Base-by-base conservation (phyloP, 2,113 vertebrate species). In the Hystrix cristata region DNA sequence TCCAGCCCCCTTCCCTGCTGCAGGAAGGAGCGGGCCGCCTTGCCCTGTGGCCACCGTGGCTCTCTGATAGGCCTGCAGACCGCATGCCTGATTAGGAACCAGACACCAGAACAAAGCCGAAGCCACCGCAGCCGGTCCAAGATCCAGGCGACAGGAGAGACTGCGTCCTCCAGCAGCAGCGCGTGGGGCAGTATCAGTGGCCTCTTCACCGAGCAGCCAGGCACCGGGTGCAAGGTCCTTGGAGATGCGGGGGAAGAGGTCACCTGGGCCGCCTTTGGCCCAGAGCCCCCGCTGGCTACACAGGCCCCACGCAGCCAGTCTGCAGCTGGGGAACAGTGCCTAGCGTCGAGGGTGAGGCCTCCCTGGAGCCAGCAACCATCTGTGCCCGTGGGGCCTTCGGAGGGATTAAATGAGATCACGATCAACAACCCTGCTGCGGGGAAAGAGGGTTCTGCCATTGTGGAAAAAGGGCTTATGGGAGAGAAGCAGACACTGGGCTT, bases 231-330 rank as follows among this genome's bases (percentile, higher is more conserved):
- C 0, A 12, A 1, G 57, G 48, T 48, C 14, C 60, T 78, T 31
- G 5, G 65, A 55, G 72, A 9, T 2, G 16, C 0, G 8, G 62
- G 38, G 38, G 14, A 57, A 31, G 34, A 53, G 43, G 29, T 59
- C 25, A 7, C 1, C 8, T 0, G 1, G 62, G 10, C 1, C 46
- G 0, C 31, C 31, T 0, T 27, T 51, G 13, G n/a, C 19, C 55
- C 62, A 0, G 8, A 51, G 82, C 0, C 0, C 34, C 5, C 0
- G 4, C 5, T 1, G 69, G 51, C 29, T 0, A 1, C 25, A 11
- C 13, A 19, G 79, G 23, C 29, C 38, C 13, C 48, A 1, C 59
- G 91, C 31, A 55, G 46, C 0, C 0, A 7, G 43, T n/a, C 13
- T 21, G 38, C 16, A 12, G 60, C 4, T 15, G 13, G n/a, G 2